A percentile compares a stretch with the other conserved stretches of the same genome.
Conservation (phyloP, 2,888 invertebrate species). For the Chloroclysta siterata region DNA sequence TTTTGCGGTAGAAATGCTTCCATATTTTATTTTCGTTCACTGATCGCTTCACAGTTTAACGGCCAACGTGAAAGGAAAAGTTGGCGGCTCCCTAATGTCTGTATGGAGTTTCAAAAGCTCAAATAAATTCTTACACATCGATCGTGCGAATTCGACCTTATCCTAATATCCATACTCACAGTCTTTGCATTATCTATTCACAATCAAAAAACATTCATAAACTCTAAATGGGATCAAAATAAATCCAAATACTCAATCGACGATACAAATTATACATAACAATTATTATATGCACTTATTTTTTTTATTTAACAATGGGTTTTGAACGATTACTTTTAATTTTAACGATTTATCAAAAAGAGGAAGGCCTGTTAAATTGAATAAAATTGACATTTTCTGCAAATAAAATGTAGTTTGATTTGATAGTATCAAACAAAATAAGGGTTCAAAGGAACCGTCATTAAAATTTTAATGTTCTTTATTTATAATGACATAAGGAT, state of each 20-base stretch:
- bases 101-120: not conserved
- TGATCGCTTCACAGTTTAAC: no score
- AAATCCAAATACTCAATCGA: slow-evolving; percentile 21
- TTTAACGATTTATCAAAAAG: slow-evolving; percentile 16
- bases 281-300: slow-evolving; percentile 22
- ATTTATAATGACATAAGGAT: no score
- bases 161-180: slow-evolving; percentile 36
- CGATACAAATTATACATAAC: slow-evolving; percentile 28
- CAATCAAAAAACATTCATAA: slow-evolving; percentile 36
- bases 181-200: slow-evolving; percentile 44
- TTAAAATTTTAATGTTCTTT: no score
- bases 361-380: not conserved
- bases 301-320: slow-evolving; percentile 26
- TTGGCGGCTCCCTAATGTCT: not conserved
- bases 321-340: slow-evolving; percentile 25
- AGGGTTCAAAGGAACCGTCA: no score
- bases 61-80: no score
- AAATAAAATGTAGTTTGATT: no score
- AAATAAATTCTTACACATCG: not conserved
- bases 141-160: slow-evolving; percentile 15
- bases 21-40: no score
- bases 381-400: not conserved
- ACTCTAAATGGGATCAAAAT: slow-evolving; percentile 29
- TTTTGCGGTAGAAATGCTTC: no score
- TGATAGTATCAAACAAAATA: no score